These are phyloP conservation scores for Macaria notata DNA, from an alignment of 2,888 invertebrate species.

Conservation along the genomic window DNA sequence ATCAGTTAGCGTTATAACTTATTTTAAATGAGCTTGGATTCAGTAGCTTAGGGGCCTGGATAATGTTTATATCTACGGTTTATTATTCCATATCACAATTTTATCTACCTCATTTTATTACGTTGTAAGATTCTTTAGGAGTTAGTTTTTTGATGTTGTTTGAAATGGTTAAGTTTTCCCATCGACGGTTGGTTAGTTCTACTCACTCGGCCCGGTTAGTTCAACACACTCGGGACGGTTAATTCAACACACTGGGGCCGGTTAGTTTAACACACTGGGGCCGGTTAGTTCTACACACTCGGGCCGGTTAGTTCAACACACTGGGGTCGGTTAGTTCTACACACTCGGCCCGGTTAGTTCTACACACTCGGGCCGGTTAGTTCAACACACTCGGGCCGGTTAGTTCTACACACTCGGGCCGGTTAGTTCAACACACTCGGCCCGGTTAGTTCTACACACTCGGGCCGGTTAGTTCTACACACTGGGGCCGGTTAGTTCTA, in stretches of 20 bases:
- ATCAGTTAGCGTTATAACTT: not conserved
- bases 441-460: no score
- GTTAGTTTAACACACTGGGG: slow-evolving; percentile 2
- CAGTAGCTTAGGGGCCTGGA: slow-evolving; percentile 19
- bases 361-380: no score
- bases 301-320: no score
- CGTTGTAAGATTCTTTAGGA: slow-evolving; percentile 72
- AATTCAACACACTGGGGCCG: slow-evolving; percentile 7
- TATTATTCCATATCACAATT: slow-evolving; percentile 78
- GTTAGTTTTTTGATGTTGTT: slow-evolving; percentile 55
- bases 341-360: not conserved
- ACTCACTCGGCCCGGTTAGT: not conserved
- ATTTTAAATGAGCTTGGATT: slow-evolving; percentile 15
- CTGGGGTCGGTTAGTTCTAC: slow-evolving; percentile 14
- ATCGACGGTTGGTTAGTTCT: slow-evolving; percentile 34
- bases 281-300: no score
- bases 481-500: no score
- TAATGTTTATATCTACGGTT: slow-evolving; percentile 35
- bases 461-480: no score
- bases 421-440: no score
- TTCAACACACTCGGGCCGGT: no score
- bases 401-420: no score
- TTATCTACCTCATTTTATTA: slow-evolving; percentile 79
- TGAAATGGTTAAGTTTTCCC: slow-evolving; percentile 39
- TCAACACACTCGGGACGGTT: no score